A percentile compares a stretch with the other conserved stretches of the same genome.
Evolutionary conservation across 1,140 invertebrate species (phyloP).

Genomic region (Aphelenchoides avenae): DNA sequence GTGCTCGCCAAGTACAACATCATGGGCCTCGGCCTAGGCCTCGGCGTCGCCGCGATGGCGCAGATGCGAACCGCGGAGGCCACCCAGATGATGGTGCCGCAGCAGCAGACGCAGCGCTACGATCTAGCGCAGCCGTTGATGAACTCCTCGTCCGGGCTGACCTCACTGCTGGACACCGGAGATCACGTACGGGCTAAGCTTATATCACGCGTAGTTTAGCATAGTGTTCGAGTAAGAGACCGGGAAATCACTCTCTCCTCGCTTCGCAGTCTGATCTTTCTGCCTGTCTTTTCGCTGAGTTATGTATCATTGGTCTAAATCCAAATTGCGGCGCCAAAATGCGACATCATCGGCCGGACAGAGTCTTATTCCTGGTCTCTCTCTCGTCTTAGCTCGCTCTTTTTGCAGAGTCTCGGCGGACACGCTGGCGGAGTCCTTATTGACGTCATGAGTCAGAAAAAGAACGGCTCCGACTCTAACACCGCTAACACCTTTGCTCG

Average conservation of each 20-base stretch:
- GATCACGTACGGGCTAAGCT: no score
- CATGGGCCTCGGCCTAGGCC: conserved; percentile 74
- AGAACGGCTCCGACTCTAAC: conserved; percentile 9
- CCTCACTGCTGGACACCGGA: conserved; percentile 42
- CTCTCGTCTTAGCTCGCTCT: conserved; percentile 9
- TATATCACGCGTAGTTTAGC: no score
- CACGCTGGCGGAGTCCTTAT: conserved; percentile 45
- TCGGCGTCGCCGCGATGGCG: conserved; percentile 62
- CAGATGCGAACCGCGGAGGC: conserved; percentile 43
- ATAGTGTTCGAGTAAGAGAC: no score
- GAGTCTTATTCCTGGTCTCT: neutral
- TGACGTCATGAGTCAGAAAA: conserved; percentile 51
- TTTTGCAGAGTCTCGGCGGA: conserved; percentile 32
- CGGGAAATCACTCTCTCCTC: conserved; percentile 4
- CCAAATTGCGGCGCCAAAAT: no score
- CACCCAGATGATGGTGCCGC: conserved; percentile 21
- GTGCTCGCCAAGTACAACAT: conserved; percentile 70
- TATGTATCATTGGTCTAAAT: neutral
- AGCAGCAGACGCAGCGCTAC: conserved; percentile 30
- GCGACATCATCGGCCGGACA: neutral
- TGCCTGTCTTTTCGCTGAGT: conserved; percentile 2
- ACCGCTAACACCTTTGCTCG: conserved; percentile 31
- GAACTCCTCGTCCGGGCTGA: conserved; percentile 22
- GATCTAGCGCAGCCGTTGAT: conserved; percentile 24
- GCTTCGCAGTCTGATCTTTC: neutral